These are phyloP conservation scores for Kryptolebias marmoratus DNA, from an alignment of 2,113 vertebrate genomes.

Conservation along the genomic window DNA sequence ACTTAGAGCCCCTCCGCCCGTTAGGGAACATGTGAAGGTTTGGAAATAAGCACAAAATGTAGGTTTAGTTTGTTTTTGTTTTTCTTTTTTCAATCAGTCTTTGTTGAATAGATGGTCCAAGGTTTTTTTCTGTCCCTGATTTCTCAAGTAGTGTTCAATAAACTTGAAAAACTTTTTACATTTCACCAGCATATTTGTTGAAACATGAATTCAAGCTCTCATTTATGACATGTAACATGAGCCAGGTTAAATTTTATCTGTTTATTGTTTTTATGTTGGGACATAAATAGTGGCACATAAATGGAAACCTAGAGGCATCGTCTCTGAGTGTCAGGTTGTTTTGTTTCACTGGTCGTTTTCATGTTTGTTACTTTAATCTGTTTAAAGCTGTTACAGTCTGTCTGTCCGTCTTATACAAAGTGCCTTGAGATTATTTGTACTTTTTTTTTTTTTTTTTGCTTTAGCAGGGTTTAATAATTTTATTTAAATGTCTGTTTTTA, in stretches of 20 bases:
- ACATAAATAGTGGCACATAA: slow-evolving; percentile 7
- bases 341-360: slow-evolving; percentile 14
- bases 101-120: slow-evolving; percentile 4
- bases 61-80: not conserved
- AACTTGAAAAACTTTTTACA: not conserved
- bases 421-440: slow-evolving; percentile 34
- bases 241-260: slow-evolving; percentile 1
- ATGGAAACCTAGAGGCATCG: slow-evolving; percentile 28
- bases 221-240: slow-evolving; percentile 25
- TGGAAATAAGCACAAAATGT: slow-evolving; percentile 1
- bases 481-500: slow-evolving; percentile 14
- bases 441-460: not conserved
- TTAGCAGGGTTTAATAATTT: slow-evolving; percentile 25
- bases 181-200: slow-evolving; percentile 4
- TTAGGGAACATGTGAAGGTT: not conserved
- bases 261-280: no score
- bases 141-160: not conserved
- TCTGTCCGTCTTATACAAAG: slow-evolving; percentile 11
- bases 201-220: slow-evolving; percentile 9
- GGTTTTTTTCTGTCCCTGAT: slow-evolving; percentile 1
- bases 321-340: slow-evolving; percentile 32
- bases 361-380: slow-evolving; percentile 42
- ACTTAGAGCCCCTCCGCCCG: slow-evolving; percentile 68
- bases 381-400: not conserved
- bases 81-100: slow-evolving; percentile 5